Percentiles rank a stretch among this genome's conserved stretches.
phyloP scores from a whole-genome alignment of 2,888 invertebrate genomes.

The Ditula angustiorana region DNA sequence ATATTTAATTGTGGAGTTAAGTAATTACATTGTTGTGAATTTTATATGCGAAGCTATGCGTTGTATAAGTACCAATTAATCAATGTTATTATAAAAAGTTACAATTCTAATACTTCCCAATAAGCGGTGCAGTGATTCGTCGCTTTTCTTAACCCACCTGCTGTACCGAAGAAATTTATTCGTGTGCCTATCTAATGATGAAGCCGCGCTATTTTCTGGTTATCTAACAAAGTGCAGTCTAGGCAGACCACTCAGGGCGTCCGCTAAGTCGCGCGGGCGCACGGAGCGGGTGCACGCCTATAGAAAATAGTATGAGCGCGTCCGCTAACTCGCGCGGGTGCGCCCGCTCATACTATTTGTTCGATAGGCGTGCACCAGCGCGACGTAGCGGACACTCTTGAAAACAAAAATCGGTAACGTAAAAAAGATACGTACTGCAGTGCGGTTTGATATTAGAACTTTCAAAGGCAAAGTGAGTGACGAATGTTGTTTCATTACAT shows the following conservation, averaged over 20 bases:
- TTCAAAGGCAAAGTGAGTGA: conserved; percentile 45
- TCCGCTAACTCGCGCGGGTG: no score
- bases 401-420: neutral
- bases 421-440: neutral
- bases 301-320: no score
- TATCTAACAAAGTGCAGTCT: neutral
- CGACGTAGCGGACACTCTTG: no score
- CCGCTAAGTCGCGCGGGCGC: no score
- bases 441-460: neutral
- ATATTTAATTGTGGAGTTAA: conserved; percentile 64
- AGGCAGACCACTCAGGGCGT: no score
- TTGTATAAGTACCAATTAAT: conserved; percentile 68
- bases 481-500: conserved; percentile 39
- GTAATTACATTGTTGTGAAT: conserved; percentile 72
- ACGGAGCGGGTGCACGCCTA: no score
- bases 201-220: neutral
- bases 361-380: no score
- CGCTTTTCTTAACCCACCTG: conserved; percentile 40
- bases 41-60: conserved; percentile 70
- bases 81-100: conserved; percentile 62
- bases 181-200: neutral
- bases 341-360: no score
- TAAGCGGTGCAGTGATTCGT: conserved; percentile 41
- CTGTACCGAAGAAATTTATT: neutral
- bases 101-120: conserved; percentile 44